Conservation (phyloP, 2,888 invertebrate genomes). For the Dicranocentrus wangi region DNA sequence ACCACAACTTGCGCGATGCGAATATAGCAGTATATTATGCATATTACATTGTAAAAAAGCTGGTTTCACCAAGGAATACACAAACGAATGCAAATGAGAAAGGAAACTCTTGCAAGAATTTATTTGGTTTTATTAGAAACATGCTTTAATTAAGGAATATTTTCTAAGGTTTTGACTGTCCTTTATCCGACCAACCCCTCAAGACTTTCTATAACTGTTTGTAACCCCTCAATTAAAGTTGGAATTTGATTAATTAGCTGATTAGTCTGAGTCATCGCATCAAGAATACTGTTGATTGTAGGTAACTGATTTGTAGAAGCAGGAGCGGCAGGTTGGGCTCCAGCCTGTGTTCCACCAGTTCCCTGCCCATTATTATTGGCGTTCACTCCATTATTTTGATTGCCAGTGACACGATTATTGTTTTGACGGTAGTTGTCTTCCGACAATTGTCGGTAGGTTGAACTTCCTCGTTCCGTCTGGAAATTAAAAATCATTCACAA, state of each 20-base stretch:
- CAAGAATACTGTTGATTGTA: constrained; percentile 43
- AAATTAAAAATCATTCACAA: too few relatives aligned
- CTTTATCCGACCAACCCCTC: constrained; percentile 65
- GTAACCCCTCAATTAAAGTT: constrained; percentile 70
- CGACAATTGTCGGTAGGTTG: constrained; percentile 10
- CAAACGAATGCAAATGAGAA: too few relatives aligned
- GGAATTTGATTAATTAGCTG: constrained; percentile 68
- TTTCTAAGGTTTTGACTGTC: background rate
- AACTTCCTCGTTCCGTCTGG: too few relatives aligned
- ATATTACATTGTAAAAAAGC: too few relatives aligned
- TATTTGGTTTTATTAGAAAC: too few relatives aligned
- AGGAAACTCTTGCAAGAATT: too few relatives aligned
- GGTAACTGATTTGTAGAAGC: constrained; percentile 35
- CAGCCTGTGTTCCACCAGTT: background rate
- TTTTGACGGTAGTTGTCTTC: background rate
- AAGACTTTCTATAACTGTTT: constrained; percentile 69
- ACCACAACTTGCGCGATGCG: too few relatives aligned
- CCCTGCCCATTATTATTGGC: constrained; percentile 20
- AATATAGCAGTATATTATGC: too few relatives aligned
- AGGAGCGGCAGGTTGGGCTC: background rate
- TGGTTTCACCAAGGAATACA: too few relatives aligned
- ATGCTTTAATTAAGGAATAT: background rate
- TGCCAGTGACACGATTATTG: constrained; percentile 3
- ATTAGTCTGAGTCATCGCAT: constrained; percentile 43
- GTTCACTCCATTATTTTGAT: background rate